These are phyloP conservation scores for Neodiprion pinetum DNA, from an alignment of 1,140 invertebrate species.

Conservation along the genomic window DNA sequence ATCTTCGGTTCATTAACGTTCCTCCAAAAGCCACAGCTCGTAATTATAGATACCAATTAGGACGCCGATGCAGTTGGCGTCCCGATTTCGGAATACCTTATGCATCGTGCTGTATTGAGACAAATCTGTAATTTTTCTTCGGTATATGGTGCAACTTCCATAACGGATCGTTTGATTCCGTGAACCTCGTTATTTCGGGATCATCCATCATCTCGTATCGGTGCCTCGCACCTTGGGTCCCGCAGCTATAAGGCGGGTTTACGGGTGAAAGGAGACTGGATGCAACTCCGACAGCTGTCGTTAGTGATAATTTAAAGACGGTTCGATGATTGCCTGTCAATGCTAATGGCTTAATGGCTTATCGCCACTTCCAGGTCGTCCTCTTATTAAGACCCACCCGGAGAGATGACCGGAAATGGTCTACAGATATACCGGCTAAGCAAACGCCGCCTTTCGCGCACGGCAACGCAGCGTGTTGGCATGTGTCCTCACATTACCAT, in stretches of 20 bases:
- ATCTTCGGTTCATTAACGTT: constrained; percentile 2
- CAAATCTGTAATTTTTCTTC: not conserved
- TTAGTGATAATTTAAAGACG: too few relatives aligned
- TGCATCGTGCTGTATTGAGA: not conserved
- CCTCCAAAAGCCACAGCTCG: not conserved
- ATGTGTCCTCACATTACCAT: not conserved
- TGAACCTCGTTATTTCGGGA: too few relatives aligned
- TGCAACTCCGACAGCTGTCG: too few relatives aligned
- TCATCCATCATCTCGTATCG: too few relatives aligned
- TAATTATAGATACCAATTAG: not conserved
- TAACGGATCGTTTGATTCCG: too few relatives aligned
- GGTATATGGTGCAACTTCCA: too few relatives aligned
- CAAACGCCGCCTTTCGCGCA: too few relatives aligned
- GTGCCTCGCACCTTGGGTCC: too few relatives aligned
- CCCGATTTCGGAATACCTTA: not conserved
- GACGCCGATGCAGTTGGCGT: too few relatives aligned
- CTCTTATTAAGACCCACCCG: constrained; percentile 4
- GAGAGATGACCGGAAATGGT: not conserved
- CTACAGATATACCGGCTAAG: not conserved
- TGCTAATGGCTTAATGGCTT: constrained; percentile 1
- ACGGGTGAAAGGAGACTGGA: too few relatives aligned
- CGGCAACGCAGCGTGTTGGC: not conserved
- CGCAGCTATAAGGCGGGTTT: too few relatives aligned
- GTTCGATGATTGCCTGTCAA: not conserved
- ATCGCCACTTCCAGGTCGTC: not conserved